Evolutionary conservation across 1,140 invertebrate genomes (phyloP).

Genomic region (Varroa destructor): DNA sequence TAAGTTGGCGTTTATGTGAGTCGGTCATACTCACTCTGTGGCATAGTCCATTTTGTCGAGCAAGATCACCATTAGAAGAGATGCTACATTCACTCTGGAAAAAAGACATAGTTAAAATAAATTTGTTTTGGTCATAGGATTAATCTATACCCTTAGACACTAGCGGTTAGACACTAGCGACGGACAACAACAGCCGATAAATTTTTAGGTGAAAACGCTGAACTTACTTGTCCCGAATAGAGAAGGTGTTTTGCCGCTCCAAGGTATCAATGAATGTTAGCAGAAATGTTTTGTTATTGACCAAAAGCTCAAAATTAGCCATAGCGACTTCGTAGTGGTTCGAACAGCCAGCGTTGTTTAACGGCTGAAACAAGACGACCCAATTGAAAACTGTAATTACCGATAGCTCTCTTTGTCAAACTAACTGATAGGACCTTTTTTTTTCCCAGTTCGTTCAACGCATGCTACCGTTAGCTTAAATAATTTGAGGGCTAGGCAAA

Average conservation of each 20-base stretch:
- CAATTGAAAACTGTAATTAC: too few species aligned
- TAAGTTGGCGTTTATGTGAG: too few species aligned
- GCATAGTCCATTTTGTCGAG: conserved; percentile 95
- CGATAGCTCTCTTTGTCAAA: too few species aligned
- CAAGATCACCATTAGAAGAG: conserved; percentile 74
- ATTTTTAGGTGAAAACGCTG: background rate
- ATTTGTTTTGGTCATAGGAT: conserved; percentile 28
- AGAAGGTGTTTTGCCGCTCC: conserved; percentile 76
- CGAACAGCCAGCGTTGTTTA: conserved; percentile 54
- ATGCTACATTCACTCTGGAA: conserved; percentile 72
- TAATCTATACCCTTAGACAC: conserved; percentile 11
- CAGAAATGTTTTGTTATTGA: conserved; percentile 84
- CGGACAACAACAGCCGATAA: background rate
- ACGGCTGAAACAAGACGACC: conserved; percentile 41
- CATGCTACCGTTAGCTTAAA: too few species aligned
- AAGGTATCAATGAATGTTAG: conserved; percentile 82
- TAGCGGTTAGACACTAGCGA: background rate
- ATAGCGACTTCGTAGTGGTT: conserved; percentile 82
- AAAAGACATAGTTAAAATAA: conserved; percentile 28
- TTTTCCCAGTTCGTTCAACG: too few species aligned
- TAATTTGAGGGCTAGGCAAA: too few species aligned
- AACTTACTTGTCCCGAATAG: conserved; percentile 68
- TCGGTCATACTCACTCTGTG: conserved; percentile 50
- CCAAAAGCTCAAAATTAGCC: conserved; percentile 81
- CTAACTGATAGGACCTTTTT: too few species aligned